Conservation (phyloP, 2,888 invertebrate genomes). For the Drepanosiphum platanoidis region DNA sequence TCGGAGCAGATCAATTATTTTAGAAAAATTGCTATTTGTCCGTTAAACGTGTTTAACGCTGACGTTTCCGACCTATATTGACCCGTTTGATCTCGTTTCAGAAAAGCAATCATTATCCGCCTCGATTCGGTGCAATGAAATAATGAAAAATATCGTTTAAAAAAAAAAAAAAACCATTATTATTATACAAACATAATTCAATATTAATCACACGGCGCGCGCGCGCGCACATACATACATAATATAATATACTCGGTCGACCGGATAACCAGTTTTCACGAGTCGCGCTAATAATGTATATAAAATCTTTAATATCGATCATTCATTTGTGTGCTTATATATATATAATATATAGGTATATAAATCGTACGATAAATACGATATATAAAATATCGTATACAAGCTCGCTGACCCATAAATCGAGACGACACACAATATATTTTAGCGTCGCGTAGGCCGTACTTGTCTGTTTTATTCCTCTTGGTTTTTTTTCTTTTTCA, state of each 20-base stretch:
- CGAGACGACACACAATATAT: background rate
- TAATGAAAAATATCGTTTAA: background rate
- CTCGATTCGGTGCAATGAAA: slow-evolving; percentile 11
- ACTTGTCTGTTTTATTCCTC: background rate
- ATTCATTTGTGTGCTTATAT: too few relatives aligned
- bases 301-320: slow-evolving; percentile 18
- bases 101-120: slow-evolving; percentile 30
- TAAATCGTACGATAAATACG: too few relatives aligned
- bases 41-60: slow-evolving; percentile 45
- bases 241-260: background rate
- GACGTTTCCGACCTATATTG: slow-evolving; percentile 17
- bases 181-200: slow-evolving; percentile 24
- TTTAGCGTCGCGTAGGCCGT: background rate
- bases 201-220: background rate
- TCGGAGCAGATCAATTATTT: background rate
- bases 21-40: slow-evolving; percentile 31
- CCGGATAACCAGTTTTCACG: slow-evolving; percentile 21
- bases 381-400: background rate
- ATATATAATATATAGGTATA: too few relatives aligned
- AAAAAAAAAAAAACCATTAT: background rate
- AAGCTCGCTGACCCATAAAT: slow-evolving; percentile 13
- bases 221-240: too few relatives aligned
- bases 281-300: slow-evolving; percentile 22
- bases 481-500: background rate
- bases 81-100: slow-evolving; percentile 49